A percentile compares a stretch with the other conserved stretches of the same genome.
Conservation (phyloP, 2,888 invertebrate genomes). For the Aleiodes leptofemur region DNA sequence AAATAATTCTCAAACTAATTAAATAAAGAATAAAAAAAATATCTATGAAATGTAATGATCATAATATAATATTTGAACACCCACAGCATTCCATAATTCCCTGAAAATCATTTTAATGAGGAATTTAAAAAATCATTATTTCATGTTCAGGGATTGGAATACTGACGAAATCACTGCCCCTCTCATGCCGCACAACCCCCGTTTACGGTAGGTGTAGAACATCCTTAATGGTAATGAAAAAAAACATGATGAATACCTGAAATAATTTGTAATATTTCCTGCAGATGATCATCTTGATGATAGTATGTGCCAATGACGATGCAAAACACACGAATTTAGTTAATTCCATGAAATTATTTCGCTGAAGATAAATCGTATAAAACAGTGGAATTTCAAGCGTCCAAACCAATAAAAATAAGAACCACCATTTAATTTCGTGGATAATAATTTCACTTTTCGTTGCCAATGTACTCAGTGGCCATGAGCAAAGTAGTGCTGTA, state of each 20-base stretch:
- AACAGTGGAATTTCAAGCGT: not conserved
- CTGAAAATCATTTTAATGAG: too few species aligned
- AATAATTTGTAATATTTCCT: slow-evolving; percentile 24
- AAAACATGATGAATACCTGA: slow-evolving; percentile 22
- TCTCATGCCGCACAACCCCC: too few species aligned
- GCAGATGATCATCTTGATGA: slow-evolving; percentile 45
- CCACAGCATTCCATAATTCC: too few species aligned
- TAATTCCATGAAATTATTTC: slow-evolving; percentile 8
- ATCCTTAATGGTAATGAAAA: too few species aligned
- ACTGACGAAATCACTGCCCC: too few species aligned
- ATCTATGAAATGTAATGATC: too few species aligned
- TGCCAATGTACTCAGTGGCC: not conserved
- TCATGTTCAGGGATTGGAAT: too few species aligned
- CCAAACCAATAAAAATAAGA: not conserved
- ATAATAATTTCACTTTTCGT: slow-evolving; percentile 2
- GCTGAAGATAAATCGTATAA: not conserved
- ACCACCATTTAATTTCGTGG: not conserved
- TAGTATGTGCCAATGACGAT: not conserved
- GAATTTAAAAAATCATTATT: too few species aligned
- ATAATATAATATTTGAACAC: too few species aligned
- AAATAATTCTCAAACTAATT: too few species aligned
- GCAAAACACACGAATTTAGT: slow-evolving; percentile 4
- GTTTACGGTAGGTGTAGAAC: too few species aligned
- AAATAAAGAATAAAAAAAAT: too few species aligned
- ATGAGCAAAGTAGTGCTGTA: slow-evolving; percentile 3